Conservation (phyloP, 2,797 vertebrate genomes). For the Amphiprion clarkii region DNA sequence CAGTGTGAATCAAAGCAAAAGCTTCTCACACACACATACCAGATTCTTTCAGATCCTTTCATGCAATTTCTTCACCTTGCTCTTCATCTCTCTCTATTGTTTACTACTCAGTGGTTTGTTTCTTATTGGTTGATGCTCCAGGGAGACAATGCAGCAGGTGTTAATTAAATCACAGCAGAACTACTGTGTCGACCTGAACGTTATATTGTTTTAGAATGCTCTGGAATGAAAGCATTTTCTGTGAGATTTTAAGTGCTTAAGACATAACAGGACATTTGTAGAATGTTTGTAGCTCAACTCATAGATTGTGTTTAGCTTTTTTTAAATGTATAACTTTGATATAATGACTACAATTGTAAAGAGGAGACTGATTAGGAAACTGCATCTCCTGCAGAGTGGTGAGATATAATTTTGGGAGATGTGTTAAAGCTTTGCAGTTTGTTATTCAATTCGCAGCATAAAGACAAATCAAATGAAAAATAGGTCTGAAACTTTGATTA, state of each 20-base stretch:
- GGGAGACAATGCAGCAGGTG: neutral
- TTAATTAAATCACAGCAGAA: neutral
- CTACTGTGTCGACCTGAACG: neutral
- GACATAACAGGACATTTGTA: neutral
- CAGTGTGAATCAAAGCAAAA: constrained; percentile 24
- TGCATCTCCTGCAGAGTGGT: no score
- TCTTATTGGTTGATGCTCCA: neutral
- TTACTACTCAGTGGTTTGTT: neutral
- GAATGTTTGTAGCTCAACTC: neutral
- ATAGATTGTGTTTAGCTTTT: neutral
- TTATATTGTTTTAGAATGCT: neutral
- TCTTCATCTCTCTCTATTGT: neutral
- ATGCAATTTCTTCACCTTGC: neutral
- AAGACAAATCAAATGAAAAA: no score
- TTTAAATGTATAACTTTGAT: no score
- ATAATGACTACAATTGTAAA: no score
- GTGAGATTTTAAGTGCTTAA: no score
- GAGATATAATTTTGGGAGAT: neutral
- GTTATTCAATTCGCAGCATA: no score
- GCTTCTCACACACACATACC: constrained; percentile 2
- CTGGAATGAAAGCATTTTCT: neutral
- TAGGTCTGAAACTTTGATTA: no score
- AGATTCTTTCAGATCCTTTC: neutral
- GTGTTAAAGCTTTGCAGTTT: no score
- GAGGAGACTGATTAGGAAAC: no score